Base-by-base conservation (phyloP, 2,113 vertebrate genomes). In the Bucco capensis region DNA sequence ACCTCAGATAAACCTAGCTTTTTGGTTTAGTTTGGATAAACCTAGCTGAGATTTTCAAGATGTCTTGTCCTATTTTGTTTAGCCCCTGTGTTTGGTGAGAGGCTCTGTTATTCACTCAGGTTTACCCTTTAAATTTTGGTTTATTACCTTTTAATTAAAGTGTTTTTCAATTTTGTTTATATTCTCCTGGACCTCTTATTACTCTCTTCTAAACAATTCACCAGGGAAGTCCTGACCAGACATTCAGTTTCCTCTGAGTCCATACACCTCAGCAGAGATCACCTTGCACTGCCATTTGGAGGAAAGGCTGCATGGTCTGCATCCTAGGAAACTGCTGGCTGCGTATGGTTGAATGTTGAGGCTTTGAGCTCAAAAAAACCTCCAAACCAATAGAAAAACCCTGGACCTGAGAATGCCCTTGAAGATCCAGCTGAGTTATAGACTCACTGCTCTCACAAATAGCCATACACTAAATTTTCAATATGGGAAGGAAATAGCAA, bases 1-100 rank as follows among this genome's bases (percentile, higher is more conserved):
- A 69, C 10, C 27, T 70, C 42, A 37, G 54, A 42, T 54, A 77
- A 61, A 89, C 33, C 14, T 56, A 56, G 5, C 2, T 69, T 33
- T n/a, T 13, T 33, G 51, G 15, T 49, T n/a, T n/a, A n/a, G n/a
- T n/a, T n/a, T n/a, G n/a, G n/a, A n/a, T n/a, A n/a, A n/a, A n/a
- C n/a, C n/a, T n/a, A n/a, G 22, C 15, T 0, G 0, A 83, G 9
- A 8, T 85, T 88, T 88, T 79, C 30, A 42, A 62, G 19, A 11
- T 60, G 16, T 53, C 10, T 50, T 80, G 35, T 80, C 22, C 35
- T 53, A 4, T 19, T 85, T 49, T 50, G 2, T 57, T 67, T 9
- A 30, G 5, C 35, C 31, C 4, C 30, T 44, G 22, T 51, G 19
- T 81, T 67, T 82, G 44, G 6, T 75, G 57, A 71, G 71, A 76